phyloP scores from a whole-genome alignment of 2,113 vertebrate species.

The Phylloscopus trochiloides region DNA sequence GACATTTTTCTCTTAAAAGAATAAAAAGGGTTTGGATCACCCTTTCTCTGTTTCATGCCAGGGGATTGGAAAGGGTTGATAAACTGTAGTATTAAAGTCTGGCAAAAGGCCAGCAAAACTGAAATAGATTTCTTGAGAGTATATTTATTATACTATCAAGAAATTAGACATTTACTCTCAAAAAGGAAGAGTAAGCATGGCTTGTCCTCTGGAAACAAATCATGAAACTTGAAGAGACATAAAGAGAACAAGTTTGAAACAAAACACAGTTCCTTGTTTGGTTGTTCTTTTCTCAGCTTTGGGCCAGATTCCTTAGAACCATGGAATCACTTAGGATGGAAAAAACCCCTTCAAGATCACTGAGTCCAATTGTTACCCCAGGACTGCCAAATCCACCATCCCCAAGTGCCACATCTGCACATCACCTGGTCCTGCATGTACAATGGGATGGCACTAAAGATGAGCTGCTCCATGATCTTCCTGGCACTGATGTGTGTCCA shows the following conservation, averaged over 20 bases:
- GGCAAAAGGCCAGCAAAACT: background rate
- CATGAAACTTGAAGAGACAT: background rate
- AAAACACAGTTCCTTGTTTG: background rate
- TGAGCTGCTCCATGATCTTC: background rate
- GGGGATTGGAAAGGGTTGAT: background rate
- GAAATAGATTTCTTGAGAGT: background rate
- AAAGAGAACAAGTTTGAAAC: background rate
- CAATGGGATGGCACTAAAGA: background rate
- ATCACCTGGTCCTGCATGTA: background rate
- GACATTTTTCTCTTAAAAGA: background rate
- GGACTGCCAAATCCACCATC: background rate
- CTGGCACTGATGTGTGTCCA: background rate
- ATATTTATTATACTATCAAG: background rate
- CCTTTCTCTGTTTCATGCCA: background rate
- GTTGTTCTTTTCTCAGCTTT: background rate
- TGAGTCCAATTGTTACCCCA: accelerated
- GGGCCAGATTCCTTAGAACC: background rate
- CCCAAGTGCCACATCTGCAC: too few relatives aligned
- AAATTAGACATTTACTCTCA: background rate
- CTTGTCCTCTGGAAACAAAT: background rate
- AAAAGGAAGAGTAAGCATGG: background rate
- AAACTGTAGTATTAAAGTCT: background rate
- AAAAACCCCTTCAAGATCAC: background rate
- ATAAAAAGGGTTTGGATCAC: background rate
- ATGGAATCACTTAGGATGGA: background rate